Evolutionary conservation across 1,140 invertebrate genomes (phyloP), one percentile per base, ranked within the genome.

Genomic region (Idris sp.): DNA sequence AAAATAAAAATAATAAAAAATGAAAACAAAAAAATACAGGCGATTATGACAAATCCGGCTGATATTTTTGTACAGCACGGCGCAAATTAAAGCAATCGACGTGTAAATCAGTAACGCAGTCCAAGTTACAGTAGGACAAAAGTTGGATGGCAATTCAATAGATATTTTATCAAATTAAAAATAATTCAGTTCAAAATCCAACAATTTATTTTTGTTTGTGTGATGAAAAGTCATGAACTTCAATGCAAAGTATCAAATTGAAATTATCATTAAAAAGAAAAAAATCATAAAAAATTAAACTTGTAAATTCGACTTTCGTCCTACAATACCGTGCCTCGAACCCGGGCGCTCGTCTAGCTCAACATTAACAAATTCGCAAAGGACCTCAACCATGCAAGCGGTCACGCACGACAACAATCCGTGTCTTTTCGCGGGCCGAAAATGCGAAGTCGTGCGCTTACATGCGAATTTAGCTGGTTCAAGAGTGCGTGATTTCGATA

Each of bases 341-440:
- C 30, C 51, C 49, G 51, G 64, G 62, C 43, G 43, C 62, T 68
- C 58, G 48, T 68, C 62, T 69, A 77, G 75, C 61, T 77, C 71
- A 74, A 74, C 28, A 51, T 69, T 46, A 77, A 49, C 15, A n/a
- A 48, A 13, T 31, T 72, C 49, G 62, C 68, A 40, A 64, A 59
- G 69, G 65, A 74, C 71, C 54, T 77, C 41, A 69, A 64, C 75
- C 71, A 77, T 77, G 62, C 9, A 51, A 53, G 44, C 41, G 69
- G 51, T 53, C 71, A 49, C 68, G 41, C 65, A 61, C 62, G 65
- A 71, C 35, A 35, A 26, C 36, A 61, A 71, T 54, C 71, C 75
- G 75, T 69, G 74, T 73, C 71, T 79, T 79, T 81, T 81, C 79
- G 78, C 79, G 74, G 79, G 79, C 68, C 79, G 79, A 81, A 79